Percentiles rank a stretch among this genome's conserved stretches.
Conservation (phyloP, 2,888 invertebrate genomes). For the Lasioglossum oenotherae region DNA sequence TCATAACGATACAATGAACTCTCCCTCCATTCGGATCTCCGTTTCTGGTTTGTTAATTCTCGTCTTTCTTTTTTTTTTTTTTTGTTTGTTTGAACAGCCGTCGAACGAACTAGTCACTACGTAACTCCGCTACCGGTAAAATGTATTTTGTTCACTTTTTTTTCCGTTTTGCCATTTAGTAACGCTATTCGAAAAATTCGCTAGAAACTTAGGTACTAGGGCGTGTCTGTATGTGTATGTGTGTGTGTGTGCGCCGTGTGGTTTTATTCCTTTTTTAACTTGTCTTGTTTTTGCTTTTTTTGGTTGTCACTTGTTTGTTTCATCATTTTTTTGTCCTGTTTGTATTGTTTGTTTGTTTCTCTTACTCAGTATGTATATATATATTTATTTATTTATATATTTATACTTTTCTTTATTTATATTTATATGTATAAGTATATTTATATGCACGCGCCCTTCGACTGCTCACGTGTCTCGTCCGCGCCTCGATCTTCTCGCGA, state of each 20-base stretch:
- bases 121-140: slow-evolving; percentile 80
- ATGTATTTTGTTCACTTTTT: slow-evolving; percentile 51
- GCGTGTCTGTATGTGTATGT: neutral
- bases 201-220: slow-evolving; percentile 82
- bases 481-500: slow-evolving; percentile 38
- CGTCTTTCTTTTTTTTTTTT: slow-evolving; percentile 46
- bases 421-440: slow-evolving; percentile 31
- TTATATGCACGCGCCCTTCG: slow-evolving; percentile 65
- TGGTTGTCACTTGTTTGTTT: neutral
- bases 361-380: slow-evolving; percentile 49
- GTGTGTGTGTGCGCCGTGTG: neutral
- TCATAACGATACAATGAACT: slow-evolving; percentile 44
- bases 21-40: slow-evolving; percentile 70
- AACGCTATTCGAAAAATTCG: slow-evolving; percentile 74
- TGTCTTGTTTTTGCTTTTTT: neutral
- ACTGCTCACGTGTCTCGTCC: slow-evolving; percentile 51
- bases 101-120: slow-evolving; percentile 82
- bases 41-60: neutral
- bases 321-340: slow-evolving; percentile 65
- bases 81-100: slow-evolving; percentile 77
- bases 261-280: neutral
- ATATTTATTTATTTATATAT: slow-evolving; percentile 46
- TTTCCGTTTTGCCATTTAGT: slow-evolving; percentile 54
- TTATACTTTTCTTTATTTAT: slow-evolving; percentile 46
- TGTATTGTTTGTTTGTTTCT: slow-evolving; percentile 65